These are phyloP conservation scores for Rattus rattus DNA, from an alignment of 2,113 vertebrate genomes.

Conservation along the genomic window DNA sequence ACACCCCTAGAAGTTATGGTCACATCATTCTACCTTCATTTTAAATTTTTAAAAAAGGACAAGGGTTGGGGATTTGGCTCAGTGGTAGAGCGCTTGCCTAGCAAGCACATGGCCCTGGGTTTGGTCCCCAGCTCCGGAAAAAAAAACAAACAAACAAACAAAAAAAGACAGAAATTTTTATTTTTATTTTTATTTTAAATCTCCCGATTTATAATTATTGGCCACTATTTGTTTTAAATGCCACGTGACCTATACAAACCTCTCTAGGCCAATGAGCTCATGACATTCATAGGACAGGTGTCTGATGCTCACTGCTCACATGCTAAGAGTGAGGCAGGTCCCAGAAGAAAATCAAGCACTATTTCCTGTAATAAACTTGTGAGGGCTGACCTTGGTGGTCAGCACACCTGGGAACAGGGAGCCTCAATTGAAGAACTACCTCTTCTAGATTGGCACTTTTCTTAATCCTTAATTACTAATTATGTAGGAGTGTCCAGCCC, in stretches of 20 bases:
- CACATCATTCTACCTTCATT: not conserved
- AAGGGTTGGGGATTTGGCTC: too few species aligned
- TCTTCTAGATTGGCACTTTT: not conserved
- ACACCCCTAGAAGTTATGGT: not conserved
- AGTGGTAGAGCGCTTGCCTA: too few species aligned
- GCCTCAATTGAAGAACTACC: not conserved
- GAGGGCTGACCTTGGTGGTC: not conserved
- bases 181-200: slow-evolving; percentile 48
- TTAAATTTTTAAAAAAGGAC: not conserved
- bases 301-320: not conserved
- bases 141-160: too few species aligned
- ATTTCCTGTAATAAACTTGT: not conserved
- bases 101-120: too few species aligned
- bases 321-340: slow-evolving; percentile 1
- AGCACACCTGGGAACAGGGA: not conserved
- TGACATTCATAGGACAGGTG: not conserved
- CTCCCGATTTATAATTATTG: not conserved
- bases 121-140: too few species aligned
- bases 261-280: not conserved
- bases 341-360: slow-evolving; percentile 22
- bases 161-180: too few species aligned
- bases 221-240: not conserved
- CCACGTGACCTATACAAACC: not conserved
- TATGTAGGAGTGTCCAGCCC: not conserved
- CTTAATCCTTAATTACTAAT: not conserved